Percentiles rank a stretch among this genome's conserved stretches.
These are phyloP conservation scores for Phyllotis vaccarum DNA, from an alignment of 2,797 vertebrate species.

Conservation along the genomic window DNA sequence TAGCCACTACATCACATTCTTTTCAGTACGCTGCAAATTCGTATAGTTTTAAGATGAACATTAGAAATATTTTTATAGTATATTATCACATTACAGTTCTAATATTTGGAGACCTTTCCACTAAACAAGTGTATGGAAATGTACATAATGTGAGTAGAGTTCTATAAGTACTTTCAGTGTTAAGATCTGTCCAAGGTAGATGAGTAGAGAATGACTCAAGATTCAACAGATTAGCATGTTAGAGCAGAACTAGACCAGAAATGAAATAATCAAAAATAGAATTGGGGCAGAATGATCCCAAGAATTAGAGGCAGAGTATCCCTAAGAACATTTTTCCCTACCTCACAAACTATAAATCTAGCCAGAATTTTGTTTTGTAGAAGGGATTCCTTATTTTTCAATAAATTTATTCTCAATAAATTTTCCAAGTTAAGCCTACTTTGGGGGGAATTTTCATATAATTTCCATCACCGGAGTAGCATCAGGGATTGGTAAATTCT, in stretches of 20 bases:
- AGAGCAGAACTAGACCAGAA: neutral
- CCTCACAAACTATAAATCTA: slow-evolving; percentile 10
- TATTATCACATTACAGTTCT: neutral
- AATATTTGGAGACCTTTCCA: slow-evolving; percentile 32
- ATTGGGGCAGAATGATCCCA: too few species aligned
- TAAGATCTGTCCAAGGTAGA: neutral
- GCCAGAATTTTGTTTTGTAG: neutral
- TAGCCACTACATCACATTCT: rapidly evolving
- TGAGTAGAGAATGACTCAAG: neutral
- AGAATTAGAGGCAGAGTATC: neutral
- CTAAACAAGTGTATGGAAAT: slow-evolving; percentile 3
- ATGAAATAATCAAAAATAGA: slow-evolving; percentile 10
- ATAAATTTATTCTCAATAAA: neutral
- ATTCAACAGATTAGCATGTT: neutral
- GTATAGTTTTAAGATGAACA: neutral
- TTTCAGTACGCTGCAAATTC: neutral
- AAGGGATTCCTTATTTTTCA: neutral
- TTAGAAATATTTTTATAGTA: neutral
- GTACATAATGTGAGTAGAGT: neutral
- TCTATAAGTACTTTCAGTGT: neutral
- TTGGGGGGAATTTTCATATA: neutral
- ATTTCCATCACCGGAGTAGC: neutral
- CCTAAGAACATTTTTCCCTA: neutral
- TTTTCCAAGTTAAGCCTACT: neutral
- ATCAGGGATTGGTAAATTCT: neutral